phyloP scores from a whole-genome alignment of 2,888 invertebrate species.

The Rhimphoctona megacephalus region DNA sequence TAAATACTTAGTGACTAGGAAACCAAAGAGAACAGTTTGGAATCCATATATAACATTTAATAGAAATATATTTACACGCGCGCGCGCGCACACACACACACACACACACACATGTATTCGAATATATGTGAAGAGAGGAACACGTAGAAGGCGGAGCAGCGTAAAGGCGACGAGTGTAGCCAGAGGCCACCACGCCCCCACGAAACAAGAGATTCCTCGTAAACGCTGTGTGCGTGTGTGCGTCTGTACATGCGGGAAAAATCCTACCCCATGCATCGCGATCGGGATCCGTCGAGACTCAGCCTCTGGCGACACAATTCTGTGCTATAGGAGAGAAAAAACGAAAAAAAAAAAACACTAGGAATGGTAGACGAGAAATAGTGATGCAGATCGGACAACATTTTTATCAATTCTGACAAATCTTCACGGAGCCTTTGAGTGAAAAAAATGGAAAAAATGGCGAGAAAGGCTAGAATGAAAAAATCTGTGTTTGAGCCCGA shows the following conservation, averaged over 20 bases:
- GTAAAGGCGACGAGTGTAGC: constrained; percentile 69
- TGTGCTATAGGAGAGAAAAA: constrained; percentile 1
- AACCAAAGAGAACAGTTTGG: background rate
- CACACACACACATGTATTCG: no score
- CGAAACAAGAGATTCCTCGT: constrained; percentile 32
- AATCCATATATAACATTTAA: background rate
- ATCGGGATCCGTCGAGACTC: constrained; percentile 31
- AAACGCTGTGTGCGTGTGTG: background rate
- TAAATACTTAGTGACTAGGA: background rate
- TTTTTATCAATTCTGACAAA: constrained; percentile 77
- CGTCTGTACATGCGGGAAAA: background rate
- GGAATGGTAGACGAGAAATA: background rate
- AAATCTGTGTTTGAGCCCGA: constrained; percentile 20
- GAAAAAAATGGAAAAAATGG: constrained; percentile 22
- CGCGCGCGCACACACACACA: no score
- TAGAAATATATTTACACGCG: background rate
- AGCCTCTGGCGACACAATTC: background rate
- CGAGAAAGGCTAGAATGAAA: background rate
- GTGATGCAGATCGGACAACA: constrained; percentile 43
- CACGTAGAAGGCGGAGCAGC: constrained; percentile 75
- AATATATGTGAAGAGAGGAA: constrained; percentile 45
- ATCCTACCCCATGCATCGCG: constrained; percentile 10
- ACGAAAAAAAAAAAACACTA: background rate
- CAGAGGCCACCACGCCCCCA: constrained; percentile 75
- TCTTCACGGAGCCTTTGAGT: constrained; percentile 71